Percentiles rank a stretch among this genome's conserved stretches.
phyloP scores from a whole-genome alignment of 2,888 invertebrate genomes.

The Dendrolimus pini region DNA sequence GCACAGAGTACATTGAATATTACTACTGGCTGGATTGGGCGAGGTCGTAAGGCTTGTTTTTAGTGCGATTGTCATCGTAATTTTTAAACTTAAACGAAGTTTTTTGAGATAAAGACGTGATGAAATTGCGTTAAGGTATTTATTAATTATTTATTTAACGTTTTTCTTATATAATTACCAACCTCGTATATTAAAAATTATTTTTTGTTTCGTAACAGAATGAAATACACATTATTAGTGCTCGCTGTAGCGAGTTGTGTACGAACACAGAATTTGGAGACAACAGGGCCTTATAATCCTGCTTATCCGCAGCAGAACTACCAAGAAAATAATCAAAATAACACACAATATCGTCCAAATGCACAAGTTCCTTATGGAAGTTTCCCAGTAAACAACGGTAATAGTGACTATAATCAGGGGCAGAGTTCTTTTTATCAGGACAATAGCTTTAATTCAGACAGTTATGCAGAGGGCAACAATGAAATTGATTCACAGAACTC shows the following conservation, averaged over 20 bases:
- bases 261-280: conserved; percentile 47
- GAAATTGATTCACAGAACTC: conserved; percentile 58
- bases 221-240: conserved; percentile 46
- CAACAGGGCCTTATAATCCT: conserved; percentile 41
- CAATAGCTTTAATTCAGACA: conserved; percentile 41
- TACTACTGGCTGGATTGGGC: conserved; percentile 27
- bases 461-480: conserved; percentile 48
- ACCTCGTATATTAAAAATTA: not conserved
- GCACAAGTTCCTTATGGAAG: conserved; percentile 60
- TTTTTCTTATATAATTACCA: not conserved
- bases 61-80: conserved; percentile 27
- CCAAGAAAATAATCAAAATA: conserved; percentile 41
- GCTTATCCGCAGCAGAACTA: conserved; percentile 49
- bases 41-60: conserved; percentile 24
- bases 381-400: conserved; percentile 43
- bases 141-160: not conserved
- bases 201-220: conserved; percentile 10
- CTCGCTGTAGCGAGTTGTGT: conserved; percentile 42
- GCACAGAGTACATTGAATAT: too few species aligned
- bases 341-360: conserved; percentile 45
- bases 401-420: conserved; percentile 44
- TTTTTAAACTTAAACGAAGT: conserved; percentile 30
- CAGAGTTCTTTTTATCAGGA: conserved; percentile 66
- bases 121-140: conserved; percentile 16
- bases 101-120: conserved; percentile 19